Percentiles rank a stretch among this genome's conserved stretches.
Conservation (phyloP, 1,140 invertebrate genomes). For the Temnothorax curvispinosus region DNA sequence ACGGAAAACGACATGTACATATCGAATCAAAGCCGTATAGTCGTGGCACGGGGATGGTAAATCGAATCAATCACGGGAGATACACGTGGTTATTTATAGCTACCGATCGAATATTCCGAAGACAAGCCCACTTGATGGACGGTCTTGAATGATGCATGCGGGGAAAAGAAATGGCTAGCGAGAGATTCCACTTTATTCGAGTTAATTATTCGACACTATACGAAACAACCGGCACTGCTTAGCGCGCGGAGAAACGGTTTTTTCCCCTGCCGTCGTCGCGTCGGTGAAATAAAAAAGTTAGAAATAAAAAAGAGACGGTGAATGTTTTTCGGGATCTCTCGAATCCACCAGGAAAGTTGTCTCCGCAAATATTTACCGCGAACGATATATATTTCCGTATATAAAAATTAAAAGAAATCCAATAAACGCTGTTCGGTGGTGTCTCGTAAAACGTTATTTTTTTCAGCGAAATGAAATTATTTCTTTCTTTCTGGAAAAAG, state of each 20-base stretch:
- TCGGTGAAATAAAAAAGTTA: neutral
- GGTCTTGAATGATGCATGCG: constrained; percentile 28
- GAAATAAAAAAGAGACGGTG: neutral
- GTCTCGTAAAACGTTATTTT: neutral
- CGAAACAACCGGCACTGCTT: neutral
- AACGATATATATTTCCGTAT: neutral
- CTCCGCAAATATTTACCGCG: neutral
- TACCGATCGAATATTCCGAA: constrained; percentile 48
- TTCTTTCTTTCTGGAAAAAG: neutral
- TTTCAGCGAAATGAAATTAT: neutral
- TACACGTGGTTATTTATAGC: constrained; percentile 51
- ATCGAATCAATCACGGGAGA: constrained; percentile 44
- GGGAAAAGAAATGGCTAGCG: neutral
- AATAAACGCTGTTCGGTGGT: neutral
- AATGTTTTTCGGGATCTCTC: neutral
- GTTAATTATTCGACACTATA: constrained; percentile 13
- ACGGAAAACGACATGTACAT: neutral
- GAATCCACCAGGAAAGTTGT: neutral
- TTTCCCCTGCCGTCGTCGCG: neutral
- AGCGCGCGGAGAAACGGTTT: neutral
- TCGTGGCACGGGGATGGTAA: constrained; percentile 6
- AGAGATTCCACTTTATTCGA: constrained; percentile 1
- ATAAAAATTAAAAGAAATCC: neutral
- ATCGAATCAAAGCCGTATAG: neutral
- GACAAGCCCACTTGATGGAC: constrained; percentile 49